Evolutionary conservation across 2,888 invertebrate species (phyloP).

Genomic region (Allygus modestus): DNA sequence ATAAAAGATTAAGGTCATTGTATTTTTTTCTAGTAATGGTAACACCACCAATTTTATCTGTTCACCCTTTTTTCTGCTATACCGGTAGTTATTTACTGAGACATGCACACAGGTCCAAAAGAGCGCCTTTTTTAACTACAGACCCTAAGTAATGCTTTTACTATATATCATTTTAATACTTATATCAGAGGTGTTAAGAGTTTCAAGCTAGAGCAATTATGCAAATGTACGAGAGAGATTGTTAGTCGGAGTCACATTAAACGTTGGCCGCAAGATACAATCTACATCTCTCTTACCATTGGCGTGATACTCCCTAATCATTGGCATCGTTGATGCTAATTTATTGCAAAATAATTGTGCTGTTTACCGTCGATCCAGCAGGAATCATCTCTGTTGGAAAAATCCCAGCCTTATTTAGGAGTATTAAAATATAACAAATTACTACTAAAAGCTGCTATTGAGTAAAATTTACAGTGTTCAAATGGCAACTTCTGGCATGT

Average conservation of each 20-base stretch:
- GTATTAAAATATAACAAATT: constrained; percentile 18
- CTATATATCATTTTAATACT: too few species aligned
- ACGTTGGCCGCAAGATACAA: constrained; percentile 19
- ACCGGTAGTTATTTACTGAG: too few species aligned
- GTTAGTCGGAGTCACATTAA: not conserved
- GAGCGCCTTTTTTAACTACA: too few species aligned
- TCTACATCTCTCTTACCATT: not conserved
- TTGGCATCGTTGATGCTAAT: constrained; percentile 4
- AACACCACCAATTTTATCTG: too few species aligned
- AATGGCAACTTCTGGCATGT: not conserved
- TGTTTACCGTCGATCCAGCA: constrained; percentile 5
- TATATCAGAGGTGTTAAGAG: not conserved
- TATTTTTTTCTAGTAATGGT: too few species aligned
- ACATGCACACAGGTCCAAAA: too few species aligned
- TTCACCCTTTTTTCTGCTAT: too few species aligned
- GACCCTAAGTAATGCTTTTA: too few species aligned
- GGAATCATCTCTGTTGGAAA: not conserved
- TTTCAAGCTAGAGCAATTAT: not conserved
- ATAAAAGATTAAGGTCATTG: too few species aligned
- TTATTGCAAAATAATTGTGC: constrained; percentile 34
- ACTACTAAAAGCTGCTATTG: not conserved
- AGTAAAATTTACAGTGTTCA: constrained; percentile 3
- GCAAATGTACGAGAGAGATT: not conserved
- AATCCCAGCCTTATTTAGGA: constrained; percentile 9
- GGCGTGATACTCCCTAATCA: not conserved